Base-by-base conservation (phyloP, 2,888 invertebrate species). In the Apantesis nais region DNA sequence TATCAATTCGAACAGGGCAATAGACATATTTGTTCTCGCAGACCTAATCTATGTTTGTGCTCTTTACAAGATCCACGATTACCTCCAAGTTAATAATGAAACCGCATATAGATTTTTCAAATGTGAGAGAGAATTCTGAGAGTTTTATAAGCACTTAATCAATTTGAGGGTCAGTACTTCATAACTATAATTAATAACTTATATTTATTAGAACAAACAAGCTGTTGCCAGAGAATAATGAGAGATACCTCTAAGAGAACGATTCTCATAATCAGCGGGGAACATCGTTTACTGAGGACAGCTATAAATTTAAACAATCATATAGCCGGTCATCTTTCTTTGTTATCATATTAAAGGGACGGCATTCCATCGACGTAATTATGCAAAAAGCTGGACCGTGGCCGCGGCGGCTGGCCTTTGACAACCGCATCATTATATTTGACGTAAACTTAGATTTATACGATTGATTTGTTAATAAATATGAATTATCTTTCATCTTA, bases 331-430 rank as follows among this genome's bases (percentile, higher is more conserved):
- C 90, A 93, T 93, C 90, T 93, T 93, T 91, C 90, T 93, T 94
- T 94, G 92, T 94, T 93, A 93, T 93, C 86, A 94, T 93, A 92
- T 93, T 91, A 91, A 89, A 90, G 86, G 89, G 89, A 88, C 92
- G 90, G 87, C 92, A 94, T 95, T 94, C 94, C 92, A 88, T 88
- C 86, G 87, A 83, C 86, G 86, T 93, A 93, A 94, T 94, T 94
- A 94, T 94, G 94, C 93, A 94, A 94, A 94, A 94, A 94, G 91
- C 92, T 90, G 93, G 93, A 91, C 93, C 84, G 80, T 90, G 93
- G 91, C 79, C 91, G 90, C 86, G 88, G 92, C 94, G 93, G 93
- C 88, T 86, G 85, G 83, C 86, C 93, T 94, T 95, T 94, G 94
- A 92, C 90, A 89, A 88, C 86, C 89, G 89, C 92, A 91, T 93